Evolutionary conservation across 2,113 vertebrate species (phyloP).

Genomic region (Scomber japonicus): DNA sequence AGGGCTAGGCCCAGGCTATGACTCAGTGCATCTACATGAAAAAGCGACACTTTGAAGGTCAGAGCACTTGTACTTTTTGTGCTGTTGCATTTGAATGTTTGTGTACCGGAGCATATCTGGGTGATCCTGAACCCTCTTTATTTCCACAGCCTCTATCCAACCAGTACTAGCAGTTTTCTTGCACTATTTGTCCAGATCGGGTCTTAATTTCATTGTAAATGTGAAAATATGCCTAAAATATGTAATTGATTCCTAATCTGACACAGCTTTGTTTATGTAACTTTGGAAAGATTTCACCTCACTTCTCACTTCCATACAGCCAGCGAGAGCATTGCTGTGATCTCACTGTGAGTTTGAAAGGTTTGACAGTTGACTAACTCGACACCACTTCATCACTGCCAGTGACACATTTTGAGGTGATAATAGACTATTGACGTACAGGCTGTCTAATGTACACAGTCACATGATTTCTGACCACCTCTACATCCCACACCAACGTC

Average conservation of each 20-base stretch:
- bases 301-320: too few species aligned
- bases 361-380: background rate
- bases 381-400: background rate
- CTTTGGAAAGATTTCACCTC: too few species aligned
- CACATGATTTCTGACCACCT: background rate
- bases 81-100: conserved; percentile 20
- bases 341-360: background rate
- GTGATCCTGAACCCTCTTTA: background rate
- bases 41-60: conserved; percentile 25
- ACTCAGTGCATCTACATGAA: conserved; percentile 49
- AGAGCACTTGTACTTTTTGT: background rate
- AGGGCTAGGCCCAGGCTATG: conserved; percentile 15
- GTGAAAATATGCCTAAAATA: too few species aligned
- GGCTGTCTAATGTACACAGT: background rate
- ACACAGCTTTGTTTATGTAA: too few species aligned
- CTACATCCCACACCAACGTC: background rate
- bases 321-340: too few species aligned
- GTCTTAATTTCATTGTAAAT: too few species aligned
- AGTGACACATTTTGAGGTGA: conserved; percentile 21
- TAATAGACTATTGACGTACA: conserved; percentile 8
- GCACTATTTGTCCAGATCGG: too few species aligned
- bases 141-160: background rate
- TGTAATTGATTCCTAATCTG: too few species aligned
- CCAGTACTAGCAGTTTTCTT: too few species aligned
- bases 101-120: background rate